phyloP scores from a whole-genome alignment of 2,888 invertebrate genomes.

The Chorisops tibialis region DNA sequence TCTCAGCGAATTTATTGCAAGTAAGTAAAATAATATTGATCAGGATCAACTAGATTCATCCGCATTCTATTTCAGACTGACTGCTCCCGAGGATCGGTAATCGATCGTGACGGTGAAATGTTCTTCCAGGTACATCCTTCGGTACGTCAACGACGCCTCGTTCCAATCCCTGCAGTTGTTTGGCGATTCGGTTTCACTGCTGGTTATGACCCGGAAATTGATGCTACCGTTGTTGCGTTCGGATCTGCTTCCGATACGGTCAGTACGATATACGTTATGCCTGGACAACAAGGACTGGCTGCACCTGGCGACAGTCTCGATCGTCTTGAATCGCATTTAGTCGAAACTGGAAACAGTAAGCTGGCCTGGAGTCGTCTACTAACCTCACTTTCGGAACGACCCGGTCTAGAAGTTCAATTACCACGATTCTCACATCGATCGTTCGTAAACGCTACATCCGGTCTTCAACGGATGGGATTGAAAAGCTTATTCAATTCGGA shows the following conservation, averaged over 20 bases:
- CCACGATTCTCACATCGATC: conserved; percentile 82
- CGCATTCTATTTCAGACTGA: conserved; percentile 67
- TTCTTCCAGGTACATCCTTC: conserved; percentile 81
- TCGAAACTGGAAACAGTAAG: conserved; percentile 64
- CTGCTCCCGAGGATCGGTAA: conserved; percentile 69
- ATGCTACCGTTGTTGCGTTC: conserved; percentile 78
- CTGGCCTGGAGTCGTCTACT: conserved; percentile 72
- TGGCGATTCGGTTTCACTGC: conserved; percentile 74
- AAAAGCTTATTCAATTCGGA: conserved; percentile 72
- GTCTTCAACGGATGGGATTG: conserved; percentile 76
- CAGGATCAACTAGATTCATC: conserved; percentile 26
- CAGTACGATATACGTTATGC: conserved; percentile 78
- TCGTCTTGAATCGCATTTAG: conserved; percentile 66
- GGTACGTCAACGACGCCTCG: conserved; percentile 72
- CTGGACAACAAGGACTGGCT: conserved; percentile 78
- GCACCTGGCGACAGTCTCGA: conserved; percentile 77
- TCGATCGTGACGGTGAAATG: conserved; percentile 79
- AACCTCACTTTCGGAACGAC: conserved; percentile 69
- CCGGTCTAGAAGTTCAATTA: conserved; percentile 76
- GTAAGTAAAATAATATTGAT: conserved; percentile 51
- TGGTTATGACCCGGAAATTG: conserved; percentile 79
- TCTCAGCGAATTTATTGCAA: conserved; percentile 78
- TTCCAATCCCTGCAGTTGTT: conserved; percentile 80
- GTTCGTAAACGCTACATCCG: conserved; percentile 74
- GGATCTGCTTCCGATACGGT: conserved; percentile 68